These are phyloP conservation scores for Drosophila kurseongensis DNA, from an alignment of 1,140 invertebrate species.

Conservation along the genomic window DNA sequence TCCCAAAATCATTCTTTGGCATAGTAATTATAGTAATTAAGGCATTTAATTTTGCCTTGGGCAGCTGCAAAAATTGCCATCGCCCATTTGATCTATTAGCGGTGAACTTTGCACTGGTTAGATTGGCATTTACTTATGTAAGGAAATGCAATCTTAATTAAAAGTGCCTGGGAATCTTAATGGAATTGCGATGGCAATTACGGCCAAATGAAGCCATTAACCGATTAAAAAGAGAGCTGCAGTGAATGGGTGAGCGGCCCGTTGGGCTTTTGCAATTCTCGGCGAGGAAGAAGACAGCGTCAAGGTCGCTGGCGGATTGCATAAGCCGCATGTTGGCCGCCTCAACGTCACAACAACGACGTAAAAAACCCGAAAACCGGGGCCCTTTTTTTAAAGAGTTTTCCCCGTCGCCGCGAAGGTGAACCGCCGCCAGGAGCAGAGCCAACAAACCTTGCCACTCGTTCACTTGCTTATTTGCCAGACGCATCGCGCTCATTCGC, in stretches of 20 bases:
- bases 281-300: conserved; percentile 41
- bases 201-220: conserved; percentile 48
- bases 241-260: conserved; percentile 49
- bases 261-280: conserved; percentile 50
- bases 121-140: conserved; percentile 24
- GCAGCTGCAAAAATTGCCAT: conserved; percentile 7
- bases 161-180: conserved; percentile 35
- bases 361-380: conserved; percentile 54
- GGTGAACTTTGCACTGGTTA: conserved; percentile 40
- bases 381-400: conserved; percentile 31
- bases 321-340: conserved; percentile 34
- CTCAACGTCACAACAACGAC: conserved; percentile 52
- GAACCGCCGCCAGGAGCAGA: conserved; percentile 69
- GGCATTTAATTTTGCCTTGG: conserved; percentile 63
- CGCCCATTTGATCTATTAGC: conserved; percentile 8
- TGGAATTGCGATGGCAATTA: conserved; percentile 44
- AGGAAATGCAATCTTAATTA: conserved; percentile 37
- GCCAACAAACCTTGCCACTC: conserved; percentile 67
- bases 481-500: conserved; percentile 56
- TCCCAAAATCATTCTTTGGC: conserved; percentile 61
- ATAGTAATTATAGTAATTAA: conserved; percentile 75
- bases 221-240: conserved; percentile 22
- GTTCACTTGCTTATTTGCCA: conserved; percentile 31
- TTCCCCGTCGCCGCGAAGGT: conserved; percentile 54
- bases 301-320: conserved; percentile 65